Percentiles rank a stretch among this genome's conserved stretches.
Conservation (phyloP, 2,113 vertebrate species). For the Podarcis raffonei region DNA sequence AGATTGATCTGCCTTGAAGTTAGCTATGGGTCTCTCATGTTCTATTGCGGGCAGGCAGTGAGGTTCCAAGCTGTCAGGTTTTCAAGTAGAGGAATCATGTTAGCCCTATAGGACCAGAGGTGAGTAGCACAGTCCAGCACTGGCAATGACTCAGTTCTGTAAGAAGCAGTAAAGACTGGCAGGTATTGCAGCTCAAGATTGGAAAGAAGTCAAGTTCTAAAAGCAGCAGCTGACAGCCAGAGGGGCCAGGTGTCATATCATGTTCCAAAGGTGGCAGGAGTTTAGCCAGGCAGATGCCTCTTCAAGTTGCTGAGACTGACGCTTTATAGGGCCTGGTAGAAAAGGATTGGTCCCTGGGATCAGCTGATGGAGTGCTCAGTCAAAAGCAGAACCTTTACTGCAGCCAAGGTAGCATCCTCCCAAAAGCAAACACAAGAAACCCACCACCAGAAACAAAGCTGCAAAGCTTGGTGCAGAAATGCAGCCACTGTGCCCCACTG, state of each 20-base stretch:
- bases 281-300: not conserved
- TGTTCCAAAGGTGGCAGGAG: not conserved
- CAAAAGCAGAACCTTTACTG: not conserved
- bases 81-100: not conserved
- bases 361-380: not conserved
- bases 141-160: not conserved
- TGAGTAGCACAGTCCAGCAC: not conserved
- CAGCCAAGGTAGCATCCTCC: not conserved
- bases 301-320: not conserved
- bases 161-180: not conserved
- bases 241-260: not conserved
- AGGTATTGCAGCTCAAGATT: not conserved
- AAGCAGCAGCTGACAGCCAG: not conserved
- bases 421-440: not conserved
- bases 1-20: not conserved
- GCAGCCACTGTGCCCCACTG: not conserved
- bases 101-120: not conserved
- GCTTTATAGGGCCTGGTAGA: not conserved
- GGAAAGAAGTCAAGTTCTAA: not conserved
- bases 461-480: not conserved
- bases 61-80: not conserved
- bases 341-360: not conserved
- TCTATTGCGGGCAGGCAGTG: too few relatives aligned
- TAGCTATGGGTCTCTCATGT: not conserved
- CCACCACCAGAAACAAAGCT: too few relatives aligned